Base-by-base conservation (phyloP, 2,113 vertebrate species). In the Tupaia chinensis region DNA sequence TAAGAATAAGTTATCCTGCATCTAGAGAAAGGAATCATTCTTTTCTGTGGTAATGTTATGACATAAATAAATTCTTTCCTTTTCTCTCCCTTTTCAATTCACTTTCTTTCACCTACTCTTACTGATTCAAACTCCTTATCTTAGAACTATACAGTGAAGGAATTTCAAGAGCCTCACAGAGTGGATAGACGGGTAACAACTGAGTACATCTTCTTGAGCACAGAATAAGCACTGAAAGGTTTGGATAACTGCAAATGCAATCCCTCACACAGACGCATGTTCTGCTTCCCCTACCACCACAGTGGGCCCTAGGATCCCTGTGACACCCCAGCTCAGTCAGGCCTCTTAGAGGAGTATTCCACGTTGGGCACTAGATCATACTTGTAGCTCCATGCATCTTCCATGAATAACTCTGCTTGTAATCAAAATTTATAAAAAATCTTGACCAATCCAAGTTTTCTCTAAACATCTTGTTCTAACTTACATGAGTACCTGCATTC, bases 351-450 rank as follows among this genome's bases (percentile, higher is more conserved):
- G 77, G 20, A 53, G 8, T 69, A 25, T 78, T 83, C 7, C 53
- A 78, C n/a, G 10, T 88, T 79, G 29, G 54, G 5, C 22, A 74
- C 17, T 69, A 73, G 44, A 94, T 63, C 61, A 14, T 68, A 81
- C 29, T 81, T 44, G 81, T 89, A 65, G n/a, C 56, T 82, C 25
- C 32, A 34, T 58, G 54, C 86, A 34, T 74, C 29, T 82, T 85
- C 63, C 76, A 77, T 60, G 70, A 72, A 34, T 44, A 93, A 72
- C 56, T 81, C 60, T 69, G 19, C 44, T 84, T 95, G 60, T 76
- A 53, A 89, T 34, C 60, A 74, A 91, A 97, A 60, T 20, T n/a
- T n/a, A 93, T 76, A 93, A 68, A 11, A 11, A 91, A 70, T 76
- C 85, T 76, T 79, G 72, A 91, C 91, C 74, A 58, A 80, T 88